Evolutionary conservation across 2,797 vertebrate species (phyloP), one percentile per base, ranked within the genome.

Genomic region (Odontamblyopus rebecca): DNA sequence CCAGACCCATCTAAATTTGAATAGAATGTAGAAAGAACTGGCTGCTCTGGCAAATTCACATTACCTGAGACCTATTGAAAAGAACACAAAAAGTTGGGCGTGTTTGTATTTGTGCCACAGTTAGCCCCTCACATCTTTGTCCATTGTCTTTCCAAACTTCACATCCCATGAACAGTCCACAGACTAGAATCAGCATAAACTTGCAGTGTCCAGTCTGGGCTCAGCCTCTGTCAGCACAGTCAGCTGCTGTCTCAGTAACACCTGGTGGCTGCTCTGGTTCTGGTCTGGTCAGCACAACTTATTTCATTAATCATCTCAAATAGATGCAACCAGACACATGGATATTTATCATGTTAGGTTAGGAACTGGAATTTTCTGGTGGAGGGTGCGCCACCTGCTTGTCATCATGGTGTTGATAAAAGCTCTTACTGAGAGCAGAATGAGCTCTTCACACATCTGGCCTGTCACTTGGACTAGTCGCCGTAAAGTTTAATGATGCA

Each of bases 181-280:
- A 64, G 18, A n/a, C 16, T 38, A 38, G 61, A 44, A 50, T 65
- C 41, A 50, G 41, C 63, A 65, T 50, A 27, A 48, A 23, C 12
- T 8, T 63, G n/a, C 27, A 26, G 38, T 26, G 61, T 63, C 61
- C 61, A 41, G 61, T 44, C 19, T 26, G 61, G 35, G 38, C 4
- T 12, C 41, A 13, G 41, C 44, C 13, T 15, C 13, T 15, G 44
- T 38, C 18, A 23, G 61, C 61, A 63, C 12, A 63, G 32, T 63
- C 61, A 38, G 61, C 61, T 63, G 32, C 54, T 41, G 35, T 63
- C 35, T 61, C 18, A 54, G 51, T 18, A 16, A 48, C 63, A 50
- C 23, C 63, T 50, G 63, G 62, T 50, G 41, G 63, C 62, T 26
- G 12, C 62, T 64, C 38, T 48, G 23, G 2, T 26, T 65, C 38